Conservation (phyloP, 1,140 invertebrate genomes). For the Tetramorium simillimum region DNA sequence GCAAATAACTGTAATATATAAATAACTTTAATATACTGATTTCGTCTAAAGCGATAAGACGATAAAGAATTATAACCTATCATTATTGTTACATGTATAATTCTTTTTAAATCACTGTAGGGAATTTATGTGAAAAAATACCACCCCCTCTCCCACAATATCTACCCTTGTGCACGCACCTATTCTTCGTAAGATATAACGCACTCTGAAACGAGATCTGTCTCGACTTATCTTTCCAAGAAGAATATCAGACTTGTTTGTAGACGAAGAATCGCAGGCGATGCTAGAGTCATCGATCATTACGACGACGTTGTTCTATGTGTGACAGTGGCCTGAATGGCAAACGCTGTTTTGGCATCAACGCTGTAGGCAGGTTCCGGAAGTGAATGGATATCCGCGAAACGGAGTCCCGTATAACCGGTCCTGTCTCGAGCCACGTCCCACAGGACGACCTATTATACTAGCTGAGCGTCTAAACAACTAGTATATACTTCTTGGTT, state of each 20-base stretch:
- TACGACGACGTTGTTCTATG: slow-evolving; percentile 57
- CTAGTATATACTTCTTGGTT: background rate
- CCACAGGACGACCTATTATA: slow-evolving; percentile 70
- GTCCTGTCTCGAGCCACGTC: slow-evolving; percentile 62
- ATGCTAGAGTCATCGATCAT: slow-evolving; percentile 77
- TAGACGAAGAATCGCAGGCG: background rate
- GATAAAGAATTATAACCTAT: too few relatives aligned
- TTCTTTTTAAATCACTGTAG: too few relatives aligned
- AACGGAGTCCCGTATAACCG: slow-evolving; percentile 74
- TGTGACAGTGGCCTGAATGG: slow-evolving; percentile 73
- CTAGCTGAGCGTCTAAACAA: slow-evolving; percentile 29
- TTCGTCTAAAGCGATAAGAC: too few relatives aligned
- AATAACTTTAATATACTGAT: background rate
- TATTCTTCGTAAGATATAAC: background rate
- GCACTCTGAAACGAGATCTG: background rate
- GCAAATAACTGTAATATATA: background rate
- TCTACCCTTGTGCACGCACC: too few relatives aligned
- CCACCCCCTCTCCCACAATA: too few relatives aligned
- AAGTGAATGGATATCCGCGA: slow-evolving; percentile 78
- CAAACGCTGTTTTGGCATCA: slow-evolving; percentile 81
- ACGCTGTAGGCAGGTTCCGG: slow-evolving; percentile 76
- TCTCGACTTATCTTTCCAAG: background rate
- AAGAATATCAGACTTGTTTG: background rate
- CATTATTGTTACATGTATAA: too few relatives aligned
- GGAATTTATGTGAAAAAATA: too few relatives aligned